Percentiles rank a stretch among this genome's conserved stretches.
These are phyloP conservation scores for Emys orbicularis DNA, from an alignment of 2,797 vertebrate species.

Conservation along the genomic window DNA sequence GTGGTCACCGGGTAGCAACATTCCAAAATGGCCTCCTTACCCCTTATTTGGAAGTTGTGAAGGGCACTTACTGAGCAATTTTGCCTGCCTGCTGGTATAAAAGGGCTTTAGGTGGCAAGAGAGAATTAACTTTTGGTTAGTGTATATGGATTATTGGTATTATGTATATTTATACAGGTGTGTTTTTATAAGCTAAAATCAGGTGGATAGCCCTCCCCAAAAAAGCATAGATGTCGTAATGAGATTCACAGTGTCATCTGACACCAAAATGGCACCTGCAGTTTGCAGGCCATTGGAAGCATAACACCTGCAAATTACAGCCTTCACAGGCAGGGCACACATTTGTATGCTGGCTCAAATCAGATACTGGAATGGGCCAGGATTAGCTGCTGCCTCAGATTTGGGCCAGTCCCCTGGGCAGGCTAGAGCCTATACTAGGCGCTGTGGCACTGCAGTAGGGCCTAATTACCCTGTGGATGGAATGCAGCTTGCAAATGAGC, in stretches of 20 bases:
- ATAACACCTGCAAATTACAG: constrained; percentile 68
- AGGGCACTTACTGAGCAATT: neutral
- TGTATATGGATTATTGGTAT: neutral
- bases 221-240: neutral
- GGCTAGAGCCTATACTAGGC: neutral
- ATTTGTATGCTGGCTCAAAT: constrained; percentile 59
- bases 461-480: constrained; percentile 36
- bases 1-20: neutral
- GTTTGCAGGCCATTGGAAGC: constrained; percentile 44
- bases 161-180: neutral
- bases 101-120: neutral
- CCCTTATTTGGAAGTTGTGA: neutral
- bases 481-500: constrained; percentile 70
- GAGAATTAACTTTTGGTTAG: neutral
- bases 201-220: neutral
- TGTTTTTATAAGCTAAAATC: neutral
- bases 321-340: constrained; percentile 1
- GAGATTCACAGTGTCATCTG: accelerated
- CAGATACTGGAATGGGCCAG: constrained; percentile 28
- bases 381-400: constrained; percentile 70
- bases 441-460: neutral
- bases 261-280: neutral
- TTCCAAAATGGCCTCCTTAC: neutral
- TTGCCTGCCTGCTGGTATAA: neutral
- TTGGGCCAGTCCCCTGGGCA: constrained; percentile 60